Percentiles rank a stretch among this genome's conserved stretches.
These are phyloP conservation scores for Mesitornis unicolor DNA, from an alignment of 2,113 vertebrate species.

Conservation along the genomic window DNA sequence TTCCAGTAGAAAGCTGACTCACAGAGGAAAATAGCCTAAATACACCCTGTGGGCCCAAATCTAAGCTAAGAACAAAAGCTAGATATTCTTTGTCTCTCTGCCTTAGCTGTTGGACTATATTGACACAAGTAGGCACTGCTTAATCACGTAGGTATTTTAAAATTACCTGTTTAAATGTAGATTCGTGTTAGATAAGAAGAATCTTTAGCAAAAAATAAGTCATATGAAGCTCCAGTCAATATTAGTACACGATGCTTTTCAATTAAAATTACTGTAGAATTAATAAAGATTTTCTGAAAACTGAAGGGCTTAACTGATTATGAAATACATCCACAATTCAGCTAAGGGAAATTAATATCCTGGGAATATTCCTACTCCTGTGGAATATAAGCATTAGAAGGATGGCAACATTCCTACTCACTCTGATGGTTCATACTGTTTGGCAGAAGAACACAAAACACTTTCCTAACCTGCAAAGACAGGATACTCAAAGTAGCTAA, in stretches of 20 bases:
- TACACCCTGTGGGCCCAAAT: background rate
- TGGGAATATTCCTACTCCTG: background rate
- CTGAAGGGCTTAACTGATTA: background rate
- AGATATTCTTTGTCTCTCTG: background rate
- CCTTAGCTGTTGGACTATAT: background rate
- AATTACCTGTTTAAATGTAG: background rate
- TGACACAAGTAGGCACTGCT: background rate
- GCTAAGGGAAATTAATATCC: background rate
- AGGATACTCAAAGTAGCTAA: background rate
- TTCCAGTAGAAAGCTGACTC: background rate
- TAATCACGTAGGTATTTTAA: background rate
- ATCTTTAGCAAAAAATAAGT: background rate
- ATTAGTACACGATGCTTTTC: background rate
- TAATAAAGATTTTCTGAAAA: background rate
- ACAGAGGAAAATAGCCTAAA: background rate
- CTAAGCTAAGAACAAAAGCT: background rate
- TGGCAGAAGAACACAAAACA: constrained; percentile 47
- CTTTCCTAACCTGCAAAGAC: constrained; percentile 45
- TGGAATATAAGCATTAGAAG: background rate
- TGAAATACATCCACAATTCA: background rate
- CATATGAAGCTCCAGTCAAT: background rate
- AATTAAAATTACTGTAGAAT: background rate
- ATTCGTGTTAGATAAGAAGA: background rate
- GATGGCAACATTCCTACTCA: background rate
- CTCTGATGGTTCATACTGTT: background rate